These are phyloP conservation scores for Paramacrobiotus metropolitanus DNA, from an alignment of 1,140 invertebrate genomes.

Conservation along the genomic window DNA sequence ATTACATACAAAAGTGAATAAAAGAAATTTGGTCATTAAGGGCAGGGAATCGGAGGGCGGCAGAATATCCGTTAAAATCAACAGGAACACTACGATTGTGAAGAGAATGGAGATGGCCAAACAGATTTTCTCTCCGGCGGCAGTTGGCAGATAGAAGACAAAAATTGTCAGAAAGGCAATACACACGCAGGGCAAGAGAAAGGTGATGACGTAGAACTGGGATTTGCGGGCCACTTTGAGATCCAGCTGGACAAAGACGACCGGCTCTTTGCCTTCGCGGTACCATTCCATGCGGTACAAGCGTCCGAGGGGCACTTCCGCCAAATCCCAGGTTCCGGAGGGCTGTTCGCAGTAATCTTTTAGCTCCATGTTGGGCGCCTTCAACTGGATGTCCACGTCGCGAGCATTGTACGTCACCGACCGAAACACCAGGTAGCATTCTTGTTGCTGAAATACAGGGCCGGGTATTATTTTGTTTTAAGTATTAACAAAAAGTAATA, in stretches of 20 bases:
- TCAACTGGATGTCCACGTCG: slow-evolving; percentile 80
- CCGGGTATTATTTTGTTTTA: too few relatives aligned
- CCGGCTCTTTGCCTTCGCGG: slow-evolving; percentile 40
- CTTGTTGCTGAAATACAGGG: too few relatives aligned
- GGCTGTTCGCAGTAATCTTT: slow-evolving; percentile 33
- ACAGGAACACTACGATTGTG: not conserved
- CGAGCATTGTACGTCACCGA: slow-evolving; percentile 97
- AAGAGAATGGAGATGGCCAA: slow-evolving; percentile 5
- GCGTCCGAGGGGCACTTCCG: slow-evolving; percentile 77
- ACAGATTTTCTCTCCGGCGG: slow-evolving; percentile 31
- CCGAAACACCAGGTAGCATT: slow-evolving; percentile 93
- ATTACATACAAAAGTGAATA: not conserved
- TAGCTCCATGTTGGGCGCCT: slow-evolving; percentile 86
- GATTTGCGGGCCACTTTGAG: slow-evolving; percentile 90
- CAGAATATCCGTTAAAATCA: not conserved
- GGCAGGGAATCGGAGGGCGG: not conserved
- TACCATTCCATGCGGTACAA: slow-evolving; percentile 35
- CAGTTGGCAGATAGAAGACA: slow-evolving; percentile 81
- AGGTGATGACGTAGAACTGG: slow-evolving; percentile 94
- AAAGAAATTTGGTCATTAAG: not conserved
- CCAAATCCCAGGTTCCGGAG: slow-evolving; percentile 91
- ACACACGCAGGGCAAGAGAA: slow-evolving; percentile 89
- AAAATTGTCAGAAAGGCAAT: slow-evolving; percentile 95
- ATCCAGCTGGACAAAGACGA: slow-evolving; percentile 87
- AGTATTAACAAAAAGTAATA: too few relatives aligned